Percentiles rank a stretch among this genome's conserved stretches.
phyloP scores from a whole-genome alignment of 2,888 invertebrate genomes.

The Eilema sororculum region DNA sequence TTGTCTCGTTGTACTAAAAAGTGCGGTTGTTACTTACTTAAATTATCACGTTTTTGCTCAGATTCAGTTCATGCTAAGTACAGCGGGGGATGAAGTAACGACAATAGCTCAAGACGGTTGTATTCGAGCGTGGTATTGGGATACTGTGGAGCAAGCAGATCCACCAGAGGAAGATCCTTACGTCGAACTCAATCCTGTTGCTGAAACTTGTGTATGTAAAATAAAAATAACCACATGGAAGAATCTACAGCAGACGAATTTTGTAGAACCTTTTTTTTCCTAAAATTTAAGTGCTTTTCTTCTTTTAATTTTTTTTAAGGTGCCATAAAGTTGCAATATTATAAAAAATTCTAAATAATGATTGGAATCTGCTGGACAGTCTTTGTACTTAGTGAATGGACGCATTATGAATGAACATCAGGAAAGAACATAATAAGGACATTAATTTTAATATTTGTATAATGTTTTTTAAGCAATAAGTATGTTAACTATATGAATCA shows the following conservation, averaged over 20 bases:
- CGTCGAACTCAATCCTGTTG: constrained; percentile 94
- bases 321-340: no score
- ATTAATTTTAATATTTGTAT: no score
- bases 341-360: no score
- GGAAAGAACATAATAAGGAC: no score
- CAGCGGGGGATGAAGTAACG: constrained; percentile 79
- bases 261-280: no score
- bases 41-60: constrained; percentile 36
- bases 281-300: no score
- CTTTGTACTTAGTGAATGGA: no score
- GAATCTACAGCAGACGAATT: not conserved
- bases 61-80: constrained; percentile 83
- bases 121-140: constrained; percentile 95
- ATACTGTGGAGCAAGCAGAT: constrained; percentile 95
- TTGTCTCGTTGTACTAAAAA: not conserved
- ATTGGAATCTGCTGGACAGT: no score
- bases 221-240: not conserved
- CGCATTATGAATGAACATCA: no score
- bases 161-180: constrained; percentile 92
- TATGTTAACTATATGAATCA: no score
- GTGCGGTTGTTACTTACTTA: not conserved
- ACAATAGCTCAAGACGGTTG: constrained; percentile 91
- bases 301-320: no score
- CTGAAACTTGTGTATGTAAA: constrained; percentile 89
- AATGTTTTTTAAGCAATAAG: no score